phyloP scores from a whole-genome alignment of 1,140 invertebrate species.

The Stenopsyche tienmushanensis region DNA sequence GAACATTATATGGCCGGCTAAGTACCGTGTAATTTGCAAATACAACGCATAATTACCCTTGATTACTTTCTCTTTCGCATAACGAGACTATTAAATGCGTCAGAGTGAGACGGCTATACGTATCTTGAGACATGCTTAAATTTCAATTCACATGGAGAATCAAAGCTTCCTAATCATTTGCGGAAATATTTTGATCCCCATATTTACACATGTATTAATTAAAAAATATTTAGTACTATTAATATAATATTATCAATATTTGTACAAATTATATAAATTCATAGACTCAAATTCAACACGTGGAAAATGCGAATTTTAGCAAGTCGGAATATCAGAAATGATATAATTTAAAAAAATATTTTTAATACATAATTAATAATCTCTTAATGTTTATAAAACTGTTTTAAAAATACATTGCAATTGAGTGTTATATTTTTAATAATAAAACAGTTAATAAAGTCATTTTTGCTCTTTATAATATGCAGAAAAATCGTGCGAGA shows the following conservation, averaged over 20 bases:
- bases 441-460: too few relatives aligned
- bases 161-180: slow-evolving; percentile 5
- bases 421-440: too few relatives aligned
- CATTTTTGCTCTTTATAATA: too few relatives aligned
- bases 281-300: background rate
- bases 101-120: slow-evolving; percentile 4
- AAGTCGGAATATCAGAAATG: too few relatives aligned
- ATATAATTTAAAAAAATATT: too few relatives aligned
- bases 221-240: background rate
- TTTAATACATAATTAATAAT: background rate
- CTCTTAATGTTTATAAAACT: background rate
- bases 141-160: slow-evolving; percentile 8
- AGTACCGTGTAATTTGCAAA: slow-evolving; percentile 62
- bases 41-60: slow-evolving; percentile 58
- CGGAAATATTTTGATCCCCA: slow-evolving; percentile 1
- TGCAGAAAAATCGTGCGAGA: too few relatives aligned
- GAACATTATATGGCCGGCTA: slow-evolving; percentile 59
- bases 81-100: slow-evolving; percentile 13
- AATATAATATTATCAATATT: background rate
- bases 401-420: too few relatives aligned
- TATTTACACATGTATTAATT: too few relatives aligned
- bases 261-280: background rate
- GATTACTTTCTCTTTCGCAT: slow-evolving; percentile 16
- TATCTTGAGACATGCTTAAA: background rate
- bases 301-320: too few relatives aligned